phyloP scores from a whole-genome alignment of 2,888 invertebrate species.

The Orthosia gothica region DNA sequence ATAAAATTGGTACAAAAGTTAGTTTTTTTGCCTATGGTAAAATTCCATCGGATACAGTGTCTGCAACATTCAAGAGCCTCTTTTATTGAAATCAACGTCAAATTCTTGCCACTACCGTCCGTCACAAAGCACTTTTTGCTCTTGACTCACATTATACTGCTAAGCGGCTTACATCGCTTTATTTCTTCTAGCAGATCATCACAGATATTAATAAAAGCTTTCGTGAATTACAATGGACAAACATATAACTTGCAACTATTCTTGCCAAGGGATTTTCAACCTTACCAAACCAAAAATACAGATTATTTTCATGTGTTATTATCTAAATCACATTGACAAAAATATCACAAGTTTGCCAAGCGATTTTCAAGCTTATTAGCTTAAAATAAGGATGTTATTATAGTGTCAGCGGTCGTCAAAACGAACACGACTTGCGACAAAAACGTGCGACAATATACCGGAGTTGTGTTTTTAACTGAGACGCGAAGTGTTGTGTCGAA shows the following conservation, averaged over 20 bases:
- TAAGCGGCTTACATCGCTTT: constrained; percentile 45
- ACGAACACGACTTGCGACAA: constrained; percentile 44
- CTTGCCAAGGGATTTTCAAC: constrained; percentile 12
- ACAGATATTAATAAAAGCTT: constrained; percentile 60
- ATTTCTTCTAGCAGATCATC: constrained; percentile 48
- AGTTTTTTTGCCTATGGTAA: too few relatives aligned
- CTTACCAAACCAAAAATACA: background rate
- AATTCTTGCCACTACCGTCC: background rate
- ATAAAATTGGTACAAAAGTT: too few relatives aligned
- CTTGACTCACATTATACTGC: constrained; percentile 21
- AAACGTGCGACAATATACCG: constrained; percentile 53
- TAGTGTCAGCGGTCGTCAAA: background rate
- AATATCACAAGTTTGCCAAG: background rate
- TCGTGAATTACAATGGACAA: constrained; percentile 39
- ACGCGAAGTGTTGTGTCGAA: constrained; percentile 30
- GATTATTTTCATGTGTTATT: background rate
- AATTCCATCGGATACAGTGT: too few relatives aligned
- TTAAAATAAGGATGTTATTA: background rate
- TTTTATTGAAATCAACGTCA: background rate
- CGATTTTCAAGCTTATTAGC: background rate
- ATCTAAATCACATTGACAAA: constrained; percentile 27
- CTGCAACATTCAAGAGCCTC: background rate
- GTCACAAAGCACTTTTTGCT: constrained; percentile 8
- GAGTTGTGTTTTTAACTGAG: constrained; percentile 55
- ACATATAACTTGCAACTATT: constrained; percentile 39